phyloP scores from a whole-genome alignment of 2,797 vertebrate species.

The Amphiprion clarkii region DNA sequence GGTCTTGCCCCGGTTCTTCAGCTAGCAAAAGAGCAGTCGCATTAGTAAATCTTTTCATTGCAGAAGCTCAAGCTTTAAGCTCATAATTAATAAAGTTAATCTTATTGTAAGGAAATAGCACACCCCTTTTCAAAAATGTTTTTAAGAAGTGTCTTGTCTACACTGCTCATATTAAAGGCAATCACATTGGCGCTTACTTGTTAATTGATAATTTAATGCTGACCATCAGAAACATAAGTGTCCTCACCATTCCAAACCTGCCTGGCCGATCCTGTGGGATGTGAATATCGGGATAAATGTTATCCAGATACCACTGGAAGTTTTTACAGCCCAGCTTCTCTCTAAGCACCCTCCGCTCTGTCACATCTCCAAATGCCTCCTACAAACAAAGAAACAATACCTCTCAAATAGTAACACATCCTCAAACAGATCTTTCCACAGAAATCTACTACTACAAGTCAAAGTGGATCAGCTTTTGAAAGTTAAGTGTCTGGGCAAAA shows the following conservation, averaged over 20 bases:
- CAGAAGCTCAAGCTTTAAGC: background rate
- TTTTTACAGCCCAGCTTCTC: conserved; percentile 90
- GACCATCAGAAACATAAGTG: background rate
- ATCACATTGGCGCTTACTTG: background rate
- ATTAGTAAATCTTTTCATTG: background rate
- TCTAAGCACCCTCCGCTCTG: conserved; percentile 88
- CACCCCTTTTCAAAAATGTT: no score
- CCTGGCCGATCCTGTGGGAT: conserved; percentile 93
- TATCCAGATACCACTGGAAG: conserved; percentile 96
- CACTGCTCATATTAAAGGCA: background rate
- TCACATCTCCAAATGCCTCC: conserved; percentile 96
- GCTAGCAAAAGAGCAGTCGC: conserved; percentile 72
- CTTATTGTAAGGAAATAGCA: no score
- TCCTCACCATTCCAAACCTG: conserved; percentile 95
- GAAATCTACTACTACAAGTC: no score
- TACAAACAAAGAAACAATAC: conserved; percentile 64
- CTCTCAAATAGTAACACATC: background rate
- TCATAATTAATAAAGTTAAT: no score
- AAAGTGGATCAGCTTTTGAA: no score
- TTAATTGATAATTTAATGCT: background rate
- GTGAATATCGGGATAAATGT: conserved; percentile 92
- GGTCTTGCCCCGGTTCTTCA: conserved; percentile 90
- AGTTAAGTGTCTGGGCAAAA: background rate
- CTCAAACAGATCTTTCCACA: background rate
- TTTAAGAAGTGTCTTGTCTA: background rate